A percentile compares a stretch with the other conserved stretches of the same genome.
Conservation (phyloP, 2,113 vertebrate genomes). For the Planiliza haematocheilus region DNA sequence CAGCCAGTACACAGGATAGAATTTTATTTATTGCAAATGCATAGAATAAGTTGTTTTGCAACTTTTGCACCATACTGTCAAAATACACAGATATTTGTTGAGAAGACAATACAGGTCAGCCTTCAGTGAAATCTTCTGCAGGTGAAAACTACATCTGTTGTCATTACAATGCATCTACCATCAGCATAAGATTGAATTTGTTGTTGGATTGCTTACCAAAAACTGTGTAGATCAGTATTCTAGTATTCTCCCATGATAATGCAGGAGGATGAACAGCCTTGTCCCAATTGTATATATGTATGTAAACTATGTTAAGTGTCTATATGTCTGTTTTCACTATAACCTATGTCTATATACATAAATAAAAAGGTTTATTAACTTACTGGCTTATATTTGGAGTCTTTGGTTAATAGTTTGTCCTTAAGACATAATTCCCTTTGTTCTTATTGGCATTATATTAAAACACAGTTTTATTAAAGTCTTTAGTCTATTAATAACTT, state of each 20-base stretch:
- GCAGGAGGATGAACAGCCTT: slow-evolving; percentile 80
- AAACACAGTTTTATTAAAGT: not conserved
- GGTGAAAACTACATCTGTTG: slow-evolving; percentile 31
- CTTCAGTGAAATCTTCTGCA: slow-evolving; percentile 44
- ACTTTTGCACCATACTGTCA: slow-evolving; percentile 37
- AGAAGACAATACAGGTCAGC: not conserved
- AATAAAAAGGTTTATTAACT: slow-evolving; percentile 88
- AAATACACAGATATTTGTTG: slow-evolving; percentile 17
- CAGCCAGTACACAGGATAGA: slow-evolving; percentile 10
- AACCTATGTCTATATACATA: slow-evolving; percentile 85
- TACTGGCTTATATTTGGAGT: slow-evolving; percentile 48
- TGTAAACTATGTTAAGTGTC: slow-evolving; percentile 81
- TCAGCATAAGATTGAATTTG: slow-evolving; percentile 54
- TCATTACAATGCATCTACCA: slow-evolving; percentile 29
- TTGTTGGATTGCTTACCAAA: slow-evolving; percentile 66
- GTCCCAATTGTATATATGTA: slow-evolving; percentile 85
- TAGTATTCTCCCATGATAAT: slow-evolving; percentile 68
- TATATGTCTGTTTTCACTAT: slow-evolving; percentile 86
- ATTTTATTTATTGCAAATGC: slow-evolving; percentile 52
- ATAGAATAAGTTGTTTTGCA: slow-evolving; percentile 13
- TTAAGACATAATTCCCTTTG: not conserved
- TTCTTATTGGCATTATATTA: too few relatives aligned
- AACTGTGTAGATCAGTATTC: slow-evolving; percentile 54
- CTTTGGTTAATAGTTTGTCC: slow-evolving; percentile 13
- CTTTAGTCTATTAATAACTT: not conserved